Percentiles rank a stretch among this genome's conserved stretches.
Evolutionary conservation across 53 echinoderm and acorn worm species (phyloP).

Genomic region (Paracentrotus lividus): DNA sequence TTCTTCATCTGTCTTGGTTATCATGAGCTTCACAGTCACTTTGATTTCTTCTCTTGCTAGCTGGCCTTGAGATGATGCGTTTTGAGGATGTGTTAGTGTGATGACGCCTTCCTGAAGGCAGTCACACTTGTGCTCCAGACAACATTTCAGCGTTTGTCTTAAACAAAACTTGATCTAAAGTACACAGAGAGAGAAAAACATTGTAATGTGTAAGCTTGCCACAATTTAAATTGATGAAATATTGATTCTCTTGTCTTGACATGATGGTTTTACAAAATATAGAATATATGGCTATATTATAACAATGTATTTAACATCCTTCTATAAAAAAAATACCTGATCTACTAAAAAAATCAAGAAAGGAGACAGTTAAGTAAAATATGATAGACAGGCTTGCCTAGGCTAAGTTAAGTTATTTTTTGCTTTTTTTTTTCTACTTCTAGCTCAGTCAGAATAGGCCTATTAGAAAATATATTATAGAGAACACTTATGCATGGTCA

Average conservation of each 20-base stretch:
- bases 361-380: too few species aligned
- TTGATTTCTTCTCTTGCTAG: slow-evolving; percentile 83
- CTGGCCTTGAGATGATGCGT: slow-evolving; percentile 31
- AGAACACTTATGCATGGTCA: too few species aligned
- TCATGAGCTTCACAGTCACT: slow-evolving; percentile 90
- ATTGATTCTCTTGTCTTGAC: neutral
- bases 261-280: neutral
- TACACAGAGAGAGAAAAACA: neutral
- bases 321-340: neutral
- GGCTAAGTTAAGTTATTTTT: too few species aligned
- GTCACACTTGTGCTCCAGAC: slow-evolving; percentile 12
- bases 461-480: too few species aligned
- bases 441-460: too few species aligned
- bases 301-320: neutral
- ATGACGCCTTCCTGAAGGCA: slow-evolving; percentile 18
- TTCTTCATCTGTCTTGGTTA: slow-evolving; percentile 85
- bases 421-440: too few species aligned
- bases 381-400: too few species aligned
- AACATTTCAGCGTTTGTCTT: slow-evolving; percentile 56
- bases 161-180: slow-evolving; percentile 62
- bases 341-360: too few species aligned
- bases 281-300: neutral
- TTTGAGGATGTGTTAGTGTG: slow-evolving; percentile 58
- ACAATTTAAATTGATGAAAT: neutral
- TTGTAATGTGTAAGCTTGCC: neutral